Evolutionary conservation across 1,140 invertebrate genomes (phyloP).

Genomic region (Formica exsecta): DNA sequence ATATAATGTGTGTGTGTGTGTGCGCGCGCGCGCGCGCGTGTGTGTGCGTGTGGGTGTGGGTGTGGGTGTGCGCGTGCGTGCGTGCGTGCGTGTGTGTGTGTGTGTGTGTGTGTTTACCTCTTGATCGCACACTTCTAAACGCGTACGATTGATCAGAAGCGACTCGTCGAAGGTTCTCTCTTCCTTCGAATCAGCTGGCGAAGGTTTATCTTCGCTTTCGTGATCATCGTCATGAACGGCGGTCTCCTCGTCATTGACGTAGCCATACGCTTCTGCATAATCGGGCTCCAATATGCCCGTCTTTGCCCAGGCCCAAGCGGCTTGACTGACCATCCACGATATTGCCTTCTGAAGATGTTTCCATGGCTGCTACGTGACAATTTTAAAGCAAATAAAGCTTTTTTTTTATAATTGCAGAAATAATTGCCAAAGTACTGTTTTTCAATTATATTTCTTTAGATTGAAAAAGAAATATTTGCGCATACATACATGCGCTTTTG

Average conservation of each 20-base stretch:
- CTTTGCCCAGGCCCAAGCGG: constrained; percentile 85
- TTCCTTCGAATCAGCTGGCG: constrained; percentile 83
- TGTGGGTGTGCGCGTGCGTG: too few species aligned
- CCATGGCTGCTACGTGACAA: constrained; percentile 81
- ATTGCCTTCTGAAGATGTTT: constrained; percentile 81
- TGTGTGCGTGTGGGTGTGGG: too few species aligned
- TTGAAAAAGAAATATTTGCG: not conserved
- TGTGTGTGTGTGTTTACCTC: constrained; percentile 84
- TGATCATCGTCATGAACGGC: constrained; percentile 81
- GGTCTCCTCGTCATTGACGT: constrained; percentile 83
- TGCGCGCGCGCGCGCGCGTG: not conserved
- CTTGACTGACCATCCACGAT: constrained; percentile 86
- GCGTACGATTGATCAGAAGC: constrained; percentile 91
- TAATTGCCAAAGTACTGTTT: not conserved
- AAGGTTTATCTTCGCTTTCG: constrained; percentile 84
- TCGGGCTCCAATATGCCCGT: constrained; percentile 83
- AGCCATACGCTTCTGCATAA: constrained; percentile 79
- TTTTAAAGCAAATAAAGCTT: not conserved
- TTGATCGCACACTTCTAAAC: constrained; percentile 92
- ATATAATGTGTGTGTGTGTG: not conserved
- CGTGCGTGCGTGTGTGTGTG: too few species aligned
- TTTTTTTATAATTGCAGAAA: constrained; percentile 10
- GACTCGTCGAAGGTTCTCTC: constrained; percentile 88
- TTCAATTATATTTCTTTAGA: not conserved
- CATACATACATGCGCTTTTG: not conserved